Evolutionary conservation across 2,113 vertebrate genomes (phyloP).

Genomic region (Sialia sialis): DNA sequence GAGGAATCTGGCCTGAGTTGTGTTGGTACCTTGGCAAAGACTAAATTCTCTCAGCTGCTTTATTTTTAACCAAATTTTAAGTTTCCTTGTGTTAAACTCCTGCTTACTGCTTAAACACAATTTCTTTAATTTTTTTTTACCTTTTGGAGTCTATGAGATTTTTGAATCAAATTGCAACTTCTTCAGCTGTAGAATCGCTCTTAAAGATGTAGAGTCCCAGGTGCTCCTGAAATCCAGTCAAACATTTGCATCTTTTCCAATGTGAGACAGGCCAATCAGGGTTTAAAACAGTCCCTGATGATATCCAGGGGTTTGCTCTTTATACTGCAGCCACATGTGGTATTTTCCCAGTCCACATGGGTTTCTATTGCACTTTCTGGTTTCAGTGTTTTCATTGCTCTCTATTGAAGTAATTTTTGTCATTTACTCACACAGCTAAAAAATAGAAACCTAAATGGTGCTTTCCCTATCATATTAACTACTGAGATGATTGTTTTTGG

Average conservation of each 20-base stretch:
- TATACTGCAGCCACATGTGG: not conserved
- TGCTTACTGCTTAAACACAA: not conserved
- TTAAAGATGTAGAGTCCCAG: not conserved
- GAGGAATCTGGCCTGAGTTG: not conserved
- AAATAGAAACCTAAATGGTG: not conserved
- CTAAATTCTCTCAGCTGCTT: not conserved
- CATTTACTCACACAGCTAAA: not conserved
- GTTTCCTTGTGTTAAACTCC: not conserved
- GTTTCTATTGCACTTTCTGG: not conserved
- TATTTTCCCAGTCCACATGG: not conserved
- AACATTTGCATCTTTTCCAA: not conserved
- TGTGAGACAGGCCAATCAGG: not conserved
- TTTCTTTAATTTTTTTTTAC: rapidly evolving
- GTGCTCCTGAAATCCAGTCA: not conserved
- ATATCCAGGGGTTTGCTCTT: not conserved
- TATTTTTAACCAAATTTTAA: not conserved
- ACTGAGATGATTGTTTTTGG: not conserved
- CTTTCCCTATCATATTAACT: not conserved
- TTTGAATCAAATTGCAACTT: not conserved
- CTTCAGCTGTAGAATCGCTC: not conserved
- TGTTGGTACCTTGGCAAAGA: not conserved
- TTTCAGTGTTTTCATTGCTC: not conserved
- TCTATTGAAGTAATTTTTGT: not conserved
- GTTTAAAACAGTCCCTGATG: not conserved
- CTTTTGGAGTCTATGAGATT: not conserved